Base-by-base conservation (phyloP, 2,888 invertebrate species). In the Dynastes maya region DNA sequence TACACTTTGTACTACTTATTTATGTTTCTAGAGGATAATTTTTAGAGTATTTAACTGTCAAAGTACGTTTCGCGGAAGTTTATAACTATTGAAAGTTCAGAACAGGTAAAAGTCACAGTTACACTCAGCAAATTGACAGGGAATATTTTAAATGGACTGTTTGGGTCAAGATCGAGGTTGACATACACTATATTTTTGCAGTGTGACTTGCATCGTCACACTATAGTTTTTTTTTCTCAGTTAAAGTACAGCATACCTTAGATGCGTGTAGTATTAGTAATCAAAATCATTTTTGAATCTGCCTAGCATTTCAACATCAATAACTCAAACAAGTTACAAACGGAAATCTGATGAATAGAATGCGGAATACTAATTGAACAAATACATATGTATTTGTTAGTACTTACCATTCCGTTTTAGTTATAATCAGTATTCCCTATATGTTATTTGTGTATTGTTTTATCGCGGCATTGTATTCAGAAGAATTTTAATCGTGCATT, bases 81-180 rank as follows among this genome's bases (percentile, higher is more conserved):
- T 82, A 70, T 79, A 84, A 83, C 81, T 82, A 83, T 83, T 75
- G 83, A 83, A 84, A 85, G 83, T 83, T 84, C 80, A 81, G 82
- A 82, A 86, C 87, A 87, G 87, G 87, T 87, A 87, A 86, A 87
- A 87, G 87, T 84, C 86, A 80, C 84, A 84, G 85, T 87, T 82
- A 87, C 87, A 86, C 84, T 70, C 83, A 81, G 80, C 80, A 83
- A 85, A 82, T 82, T 82, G 82, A 82, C 84, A 84, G 84, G 84
- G 83, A 83, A 86, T 84, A 84, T 85, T 86, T 87, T 88, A 87
- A 88, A 88, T 87, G 86, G 83, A 86, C 85, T 83, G 85, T 85
- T 85, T 84, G 83, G 85, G 84, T 85, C 84, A 85, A 85, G 84
- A 84, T 82, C 83, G 82, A 81, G 84, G 83, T 81, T 85, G 83